Evolutionary conservation across 1,140 invertebrate genomes (phyloP).

Genomic region (Limonius californicus): DNA sequence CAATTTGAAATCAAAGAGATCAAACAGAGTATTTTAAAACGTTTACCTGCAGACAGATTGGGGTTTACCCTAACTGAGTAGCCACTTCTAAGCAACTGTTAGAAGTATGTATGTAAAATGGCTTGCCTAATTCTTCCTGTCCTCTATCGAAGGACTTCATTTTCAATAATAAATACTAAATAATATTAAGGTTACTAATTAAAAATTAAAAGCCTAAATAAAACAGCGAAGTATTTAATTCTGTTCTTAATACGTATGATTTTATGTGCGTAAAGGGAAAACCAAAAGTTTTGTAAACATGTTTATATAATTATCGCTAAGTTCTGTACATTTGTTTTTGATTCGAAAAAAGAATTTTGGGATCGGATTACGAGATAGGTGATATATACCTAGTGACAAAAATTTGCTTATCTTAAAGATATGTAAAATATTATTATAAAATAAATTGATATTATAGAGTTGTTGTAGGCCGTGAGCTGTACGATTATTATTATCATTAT

Average conservation of each 20-base stretch:
- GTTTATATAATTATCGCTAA: too few species aligned
- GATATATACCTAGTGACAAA: background rate
- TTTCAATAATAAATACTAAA: slow-evolving; percentile 10
- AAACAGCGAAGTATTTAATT: slow-evolving; percentile 29
- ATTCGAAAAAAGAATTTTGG: too few species aligned
- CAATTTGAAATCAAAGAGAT: too few species aligned
- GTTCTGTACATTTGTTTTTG: too few species aligned
- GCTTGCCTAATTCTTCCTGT: slow-evolving; percentile 35
- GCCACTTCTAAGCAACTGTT: slow-evolving; percentile 1
- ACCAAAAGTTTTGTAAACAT: too few species aligned
- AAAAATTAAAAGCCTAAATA: slow-evolving; percentile 28
- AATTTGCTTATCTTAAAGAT: slow-evolving; percentile 3
- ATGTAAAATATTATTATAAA: slow-evolving; percentile 32
- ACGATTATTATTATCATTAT: slow-evolving; percentile 38
- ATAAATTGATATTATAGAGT: slow-evolving; percentile 27
- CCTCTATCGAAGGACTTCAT: slow-evolving; percentile 26
- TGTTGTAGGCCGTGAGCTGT: slow-evolving; percentile 44
- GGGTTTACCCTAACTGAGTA: too few species aligned
- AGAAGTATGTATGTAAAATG: slow-evolving; percentile 16
- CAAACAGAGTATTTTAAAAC: too few species aligned
- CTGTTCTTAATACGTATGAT: too few species aligned
- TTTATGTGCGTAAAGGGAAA: too few species aligned
- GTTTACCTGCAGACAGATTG: too few species aligned
- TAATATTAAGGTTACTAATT: slow-evolving; percentile 10
- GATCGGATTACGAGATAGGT: too few species aligned